Evolutionary conservation across 2,888 invertebrate species (phyloP).

Genomic region (Rhingia campestris): DNA sequence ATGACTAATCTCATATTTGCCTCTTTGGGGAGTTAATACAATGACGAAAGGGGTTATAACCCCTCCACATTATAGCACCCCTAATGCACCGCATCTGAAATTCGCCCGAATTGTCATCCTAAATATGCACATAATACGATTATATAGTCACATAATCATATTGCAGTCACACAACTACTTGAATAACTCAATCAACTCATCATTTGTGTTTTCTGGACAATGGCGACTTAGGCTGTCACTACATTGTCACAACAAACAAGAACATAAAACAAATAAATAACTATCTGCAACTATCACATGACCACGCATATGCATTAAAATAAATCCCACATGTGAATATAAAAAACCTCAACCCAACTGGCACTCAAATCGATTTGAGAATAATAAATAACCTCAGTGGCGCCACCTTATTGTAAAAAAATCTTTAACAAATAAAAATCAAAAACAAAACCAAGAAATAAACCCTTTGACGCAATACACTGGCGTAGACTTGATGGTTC

Average conservation of each 20-base stretch:
- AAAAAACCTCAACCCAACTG: slow-evolving; percentile 45
- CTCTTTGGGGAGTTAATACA: too few relatives aligned
- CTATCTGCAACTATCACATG: slow-evolving; percentile 7
- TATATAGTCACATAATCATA: too few relatives aligned
- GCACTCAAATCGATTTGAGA: slow-evolving; percentile 37
- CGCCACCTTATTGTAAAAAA: slow-evolving; percentile 61
- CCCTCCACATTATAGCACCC: too few relatives aligned
- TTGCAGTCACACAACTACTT: too few relatives aligned
- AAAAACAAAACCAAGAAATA: slow-evolving; percentile 28
- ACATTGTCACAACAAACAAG: not conserved
- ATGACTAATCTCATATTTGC: too few relatives aligned
- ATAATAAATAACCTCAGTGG: slow-evolving; percentile 54
- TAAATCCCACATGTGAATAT: slow-evolving; percentile 38
- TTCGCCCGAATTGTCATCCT: too few relatives aligned
- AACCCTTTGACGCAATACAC: slow-evolving; percentile 42
- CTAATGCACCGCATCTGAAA: too few relatives aligned
- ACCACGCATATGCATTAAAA: not conserved
- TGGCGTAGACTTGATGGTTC: slow-evolving; percentile 19
- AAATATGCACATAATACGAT: too few relatives aligned
- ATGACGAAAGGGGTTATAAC: too few relatives aligned
- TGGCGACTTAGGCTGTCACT: too few relatives aligned
- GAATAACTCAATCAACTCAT: too few relatives aligned
- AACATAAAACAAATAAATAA: not conserved
- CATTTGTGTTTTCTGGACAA: too few relatives aligned
- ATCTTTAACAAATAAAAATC: slow-evolving; percentile 36